Conservation (phyloP, 2,888 invertebrate genomes). For the Heliconius cydno region DNA sequence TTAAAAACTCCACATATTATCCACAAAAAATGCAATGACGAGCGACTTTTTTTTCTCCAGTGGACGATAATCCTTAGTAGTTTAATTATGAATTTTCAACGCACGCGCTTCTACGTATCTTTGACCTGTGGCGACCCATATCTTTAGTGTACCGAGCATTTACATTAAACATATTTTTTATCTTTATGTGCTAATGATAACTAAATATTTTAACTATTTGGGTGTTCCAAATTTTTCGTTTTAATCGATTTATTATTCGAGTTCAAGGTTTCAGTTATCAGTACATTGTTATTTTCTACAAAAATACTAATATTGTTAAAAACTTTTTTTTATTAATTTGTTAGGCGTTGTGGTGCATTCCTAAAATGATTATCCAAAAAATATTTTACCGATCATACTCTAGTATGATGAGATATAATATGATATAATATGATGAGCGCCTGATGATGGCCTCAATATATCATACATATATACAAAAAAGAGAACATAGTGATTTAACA, state of each 20-base stretch:
- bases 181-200: constrained; percentile 42
- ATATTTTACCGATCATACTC: too few species aligned
- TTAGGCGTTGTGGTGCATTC: neutral
- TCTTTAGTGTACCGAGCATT: constrained; percentile 30
- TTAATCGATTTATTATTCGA: constrained; percentile 11
- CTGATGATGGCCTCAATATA: neutral
- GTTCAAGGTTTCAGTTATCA: constrained; percentile 22
- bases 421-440: too few species aligned
- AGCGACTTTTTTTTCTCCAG: too few species aligned
- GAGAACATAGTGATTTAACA: neutral
- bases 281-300: neutral
- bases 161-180: constrained; percentile 42
- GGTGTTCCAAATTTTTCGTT: constrained; percentile 34
- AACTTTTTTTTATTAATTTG: neutral
- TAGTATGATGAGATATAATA: too few species aligned
- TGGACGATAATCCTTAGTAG: too few species aligned
- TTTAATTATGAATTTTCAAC: constrained; percentile 23
- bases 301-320: neutral
- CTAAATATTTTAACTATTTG: constrained; percentile 33
- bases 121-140: constrained; percentile 38
- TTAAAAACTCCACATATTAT: neutral
- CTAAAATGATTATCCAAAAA: neutral
- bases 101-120: constrained; percentile 26
- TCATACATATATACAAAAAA: neutral
- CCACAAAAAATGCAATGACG: neutral